Percentiles rank a stretch among this genome's conserved stretches.
phyloP scores from a whole-genome alignment of 1,140 invertebrate genomes.

The Cepaea nemoralis region DNA sequence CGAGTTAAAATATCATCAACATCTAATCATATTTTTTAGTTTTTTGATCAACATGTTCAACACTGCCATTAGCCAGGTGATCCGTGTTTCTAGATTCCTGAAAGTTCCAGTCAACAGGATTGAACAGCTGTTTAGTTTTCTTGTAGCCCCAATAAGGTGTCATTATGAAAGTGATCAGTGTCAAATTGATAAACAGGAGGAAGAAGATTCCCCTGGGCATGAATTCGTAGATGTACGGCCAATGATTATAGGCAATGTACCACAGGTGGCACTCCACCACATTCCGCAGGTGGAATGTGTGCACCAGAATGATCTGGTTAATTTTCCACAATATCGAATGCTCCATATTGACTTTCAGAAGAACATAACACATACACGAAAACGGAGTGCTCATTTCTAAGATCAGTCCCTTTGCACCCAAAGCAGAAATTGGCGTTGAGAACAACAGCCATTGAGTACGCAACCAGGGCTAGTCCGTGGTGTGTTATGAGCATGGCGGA shows the following conservation, averaged over 20 bases:
- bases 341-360: slow-evolving; percentile 63
- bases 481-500: slow-evolving; percentile 64
- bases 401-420: slow-evolving; percentile 60
- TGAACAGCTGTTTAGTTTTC: slow-evolving; percentile 67
- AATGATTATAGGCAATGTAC: slow-evolving; percentile 62
- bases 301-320: slow-evolving; percentile 66
- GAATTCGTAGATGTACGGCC: slow-evolving; percentile 52
- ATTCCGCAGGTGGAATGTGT: slow-evolving; percentile 66
- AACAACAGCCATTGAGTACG: slow-evolving; percentile 51
- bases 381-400: slow-evolving; percentile 69
- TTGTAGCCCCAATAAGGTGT: slow-evolving; percentile 71
- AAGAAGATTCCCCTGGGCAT: slow-evolving; percentile 61
- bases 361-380: slow-evolving; percentile 64
- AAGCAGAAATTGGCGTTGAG: slow-evolving; percentile 58
- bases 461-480: slow-evolving; percentile 63
- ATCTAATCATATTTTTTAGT: slow-evolving; percentile 1
- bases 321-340: slow-evolving; percentile 61
- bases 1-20: too few species aligned
- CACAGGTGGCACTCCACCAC: slow-evolving; percentile 63
- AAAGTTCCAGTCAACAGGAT: slow-evolving; percentile 67
- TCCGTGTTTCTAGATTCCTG: slow-evolving; percentile 43
- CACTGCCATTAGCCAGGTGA: neutral
- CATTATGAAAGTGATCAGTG: slow-evolving; percentile 62
- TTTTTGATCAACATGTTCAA: neutral
- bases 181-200: slow-evolving; percentile 57